Conservation (phyloP, 2,113 vertebrate species). For the Chionodraco myersi region DNA sequence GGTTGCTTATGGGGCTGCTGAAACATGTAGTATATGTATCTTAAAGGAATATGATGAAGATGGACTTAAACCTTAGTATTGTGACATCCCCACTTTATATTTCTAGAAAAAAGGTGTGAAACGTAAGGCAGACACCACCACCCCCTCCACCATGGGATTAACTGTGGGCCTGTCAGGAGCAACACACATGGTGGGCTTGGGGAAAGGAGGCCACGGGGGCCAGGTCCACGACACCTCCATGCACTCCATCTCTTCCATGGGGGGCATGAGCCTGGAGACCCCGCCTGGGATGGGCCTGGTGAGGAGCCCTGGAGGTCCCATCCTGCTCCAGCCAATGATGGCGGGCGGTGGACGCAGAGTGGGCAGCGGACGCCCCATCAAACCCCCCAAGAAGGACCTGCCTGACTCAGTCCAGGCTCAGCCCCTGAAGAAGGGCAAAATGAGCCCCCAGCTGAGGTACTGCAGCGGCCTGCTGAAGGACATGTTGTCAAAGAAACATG, state of each 20-base stretch:
- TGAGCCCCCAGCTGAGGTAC: slow-evolving; percentile 91
- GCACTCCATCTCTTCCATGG: slow-evolving; percentile 74
- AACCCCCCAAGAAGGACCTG: slow-evolving; percentile 93
- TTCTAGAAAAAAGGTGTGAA: slow-evolving; percentile 94
- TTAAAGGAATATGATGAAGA: background rate
- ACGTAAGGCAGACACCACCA: slow-evolving; percentile 96
- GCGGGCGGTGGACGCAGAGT: slow-evolving; percentile 80
- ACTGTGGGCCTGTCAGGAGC: slow-evolving; percentile 77
- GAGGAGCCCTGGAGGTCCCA: slow-evolving; percentile 60
- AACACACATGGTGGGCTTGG: slow-evolving; percentile 79
- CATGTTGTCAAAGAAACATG: slow-evolving; percentile 94
- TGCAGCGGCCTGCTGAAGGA: slow-evolving; percentile 95
- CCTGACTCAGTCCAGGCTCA: slow-evolving; percentile 91
- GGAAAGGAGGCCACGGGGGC: slow-evolving; percentile 81
- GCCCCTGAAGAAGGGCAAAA: slow-evolving; percentile 87
- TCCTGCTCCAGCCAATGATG: slow-evolving; percentile 76
- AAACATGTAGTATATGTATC: background rate
- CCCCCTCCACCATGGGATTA: slow-evolving; percentile 90
- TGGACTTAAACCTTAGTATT: background rate
- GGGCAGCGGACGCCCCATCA: slow-evolving; percentile 93
- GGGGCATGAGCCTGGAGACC: slow-evolving; percentile 69
- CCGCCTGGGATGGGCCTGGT: slow-evolving; percentile 74
- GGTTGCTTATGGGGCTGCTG: background rate
- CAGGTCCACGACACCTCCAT: slow-evolving; percentile 79
- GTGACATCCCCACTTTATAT: background rate